Evolutionary conservation across 2,888 invertebrate genomes (phyloP), one percentile per base, ranked within the genome.

Genomic region (Tenthredo distinguenda): DNA sequence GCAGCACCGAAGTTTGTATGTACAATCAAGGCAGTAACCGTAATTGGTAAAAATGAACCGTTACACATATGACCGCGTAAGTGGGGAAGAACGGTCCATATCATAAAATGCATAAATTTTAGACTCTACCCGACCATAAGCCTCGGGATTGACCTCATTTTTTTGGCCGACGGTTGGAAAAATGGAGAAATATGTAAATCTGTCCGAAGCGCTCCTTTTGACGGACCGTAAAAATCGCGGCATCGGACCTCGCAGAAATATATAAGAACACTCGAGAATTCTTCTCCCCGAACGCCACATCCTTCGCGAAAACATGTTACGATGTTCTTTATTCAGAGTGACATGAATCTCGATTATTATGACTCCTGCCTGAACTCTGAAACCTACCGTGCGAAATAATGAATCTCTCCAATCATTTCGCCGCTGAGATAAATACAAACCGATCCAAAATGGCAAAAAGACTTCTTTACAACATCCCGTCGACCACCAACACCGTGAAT

Each of bases 101-200:
- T 43, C 43, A 21, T 74, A 43, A 40, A 74, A 31, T 37, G 72
- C 7, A 74, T 74, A 74, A 74, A 40, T 43, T n/a, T 74, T 10
- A 43, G 40, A 21, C 40, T 37, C 18, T 37, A 26, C 1, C 4
- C 43, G n/a, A 74, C 72, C 43, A 74, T 74, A 43, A 74, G 40
- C 43, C 43, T 43, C 12, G 21, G 72, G 72, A 74, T 74, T 74
- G 72, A 74, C 72, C 72, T 43, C 72, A 21, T 74, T 74, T 74
- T 43, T 62, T 40, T n/a, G 4, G 9, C 26, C 21, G 72, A 21
- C 9, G 18, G 43, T 74, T 26, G 72, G 72, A 43, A 74, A 43
- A 74, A 74, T 74, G n/a, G 40, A 74, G 43, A 43, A 74, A 74
- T 74, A 74, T 74, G 72, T 74, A 43, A 74, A 74, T 74, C 43